Conservation (phyloP, 1,140 invertebrate species). For the Sipha flava region DNA sequence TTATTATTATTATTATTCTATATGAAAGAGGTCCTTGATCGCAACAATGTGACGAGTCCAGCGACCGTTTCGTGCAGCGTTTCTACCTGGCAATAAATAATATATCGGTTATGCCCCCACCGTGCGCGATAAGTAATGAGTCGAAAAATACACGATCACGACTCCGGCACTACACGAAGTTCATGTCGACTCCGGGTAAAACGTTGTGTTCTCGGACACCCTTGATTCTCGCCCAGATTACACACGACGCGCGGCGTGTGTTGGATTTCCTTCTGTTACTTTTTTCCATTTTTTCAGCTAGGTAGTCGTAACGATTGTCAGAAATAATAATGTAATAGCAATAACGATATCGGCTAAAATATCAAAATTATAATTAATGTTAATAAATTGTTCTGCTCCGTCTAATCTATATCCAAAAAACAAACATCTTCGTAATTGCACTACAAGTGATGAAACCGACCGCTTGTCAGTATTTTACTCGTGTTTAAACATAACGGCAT, state of each 20-base stretch:
- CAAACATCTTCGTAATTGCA: background rate
- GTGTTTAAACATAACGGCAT: slow-evolving; percentile 21
- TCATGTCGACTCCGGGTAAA: slow-evolving; percentile 27
- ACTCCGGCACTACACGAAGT: slow-evolving; percentile 19
- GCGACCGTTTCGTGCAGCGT: slow-evolving; percentile 21
- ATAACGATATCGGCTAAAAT: too few relatives aligned
- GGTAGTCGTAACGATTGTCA: background rate
- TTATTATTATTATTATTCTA: too few relatives aligned
- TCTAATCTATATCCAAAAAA: too few relatives aligned
- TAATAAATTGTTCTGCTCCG: too few relatives aligned
- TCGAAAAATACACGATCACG: slow-evolving; percentile 31
- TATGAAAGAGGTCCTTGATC: slow-evolving; percentile 23
- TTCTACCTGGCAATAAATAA: slow-evolving; percentile 12
- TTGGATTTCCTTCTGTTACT: too few relatives aligned
- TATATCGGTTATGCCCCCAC: slow-evolving; percentile 4
- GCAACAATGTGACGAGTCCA: slow-evolving; percentile 14
- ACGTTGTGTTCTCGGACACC: slow-evolving; percentile 24
- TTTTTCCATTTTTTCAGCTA: too few relatives aligned
- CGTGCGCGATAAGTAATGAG: background rate
- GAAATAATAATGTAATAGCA: too few relatives aligned
- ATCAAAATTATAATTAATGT: too few relatives aligned
- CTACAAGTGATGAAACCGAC: background rate
- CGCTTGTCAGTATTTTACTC: background rate
- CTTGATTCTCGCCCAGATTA: slow-evolving; percentile 19
- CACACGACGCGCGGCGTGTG: background rate